Percentiles rank a stretch among this genome's conserved stretches.
Evolutionary conservation across 1,140 invertebrate genomes (phyloP).

Genomic region (Odontomachus brunneus): DNA sequence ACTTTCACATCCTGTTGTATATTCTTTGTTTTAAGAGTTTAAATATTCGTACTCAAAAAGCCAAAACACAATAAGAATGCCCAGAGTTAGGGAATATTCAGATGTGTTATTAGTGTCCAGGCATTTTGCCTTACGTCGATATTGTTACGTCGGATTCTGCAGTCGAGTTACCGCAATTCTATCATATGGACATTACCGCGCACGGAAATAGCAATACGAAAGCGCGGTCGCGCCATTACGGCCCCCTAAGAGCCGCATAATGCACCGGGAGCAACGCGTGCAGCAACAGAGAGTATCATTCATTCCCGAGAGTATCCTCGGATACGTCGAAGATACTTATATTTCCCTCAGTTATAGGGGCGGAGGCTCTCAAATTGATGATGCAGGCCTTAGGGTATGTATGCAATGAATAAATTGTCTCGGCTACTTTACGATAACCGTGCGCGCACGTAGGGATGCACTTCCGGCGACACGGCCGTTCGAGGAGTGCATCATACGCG

Average conservation of each 20-base stretch:
- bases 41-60: too few species aligned
- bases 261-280: not conserved
- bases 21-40: too few species aligned
- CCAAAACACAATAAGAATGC: too few species aligned
- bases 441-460: constrained; percentile 48
- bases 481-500: constrained; percentile 45
- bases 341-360: constrained; percentile 10
- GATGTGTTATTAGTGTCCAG: too few species aligned
- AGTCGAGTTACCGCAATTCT: not conserved
- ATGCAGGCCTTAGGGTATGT: constrained; percentile 19
- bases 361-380: constrained; percentile 42
- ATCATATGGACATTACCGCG: not conserved
- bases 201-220: constrained; percentile 10
- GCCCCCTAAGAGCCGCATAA: not conserved
- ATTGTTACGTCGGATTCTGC: too few species aligned
- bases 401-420: constrained; percentile 54
- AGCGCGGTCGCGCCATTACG: not conserved
- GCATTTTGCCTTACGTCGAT: too few species aligned
- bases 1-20: too few species aligned
- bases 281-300: constrained; percentile 2
- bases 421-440: constrained; percentile 57
- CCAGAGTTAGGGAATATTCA: too few species aligned
- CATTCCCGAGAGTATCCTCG: not conserved
- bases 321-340: constrained; percentile 20
- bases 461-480: constrained; percentile 59